These are phyloP conservation scores for Scaptomyza caliginosa DNA, from an alignment of 2,888 invertebrate species.

Conservation along the genomic window DNA sequence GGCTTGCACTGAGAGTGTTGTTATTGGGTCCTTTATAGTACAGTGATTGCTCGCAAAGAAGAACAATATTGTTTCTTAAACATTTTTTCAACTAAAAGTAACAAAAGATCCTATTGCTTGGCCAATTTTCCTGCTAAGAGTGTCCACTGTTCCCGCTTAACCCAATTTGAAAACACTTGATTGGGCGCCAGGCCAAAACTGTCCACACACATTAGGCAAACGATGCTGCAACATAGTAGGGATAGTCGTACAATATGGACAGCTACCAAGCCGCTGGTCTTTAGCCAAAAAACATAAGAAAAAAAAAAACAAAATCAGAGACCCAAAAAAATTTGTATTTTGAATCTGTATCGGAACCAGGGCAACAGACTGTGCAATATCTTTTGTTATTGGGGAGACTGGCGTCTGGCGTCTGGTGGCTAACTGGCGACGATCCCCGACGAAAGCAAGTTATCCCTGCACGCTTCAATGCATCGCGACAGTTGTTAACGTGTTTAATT, in stretches of 20 bases:
- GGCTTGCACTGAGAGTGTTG: conserved; percentile 20
- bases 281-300: conserved; percentile 52
- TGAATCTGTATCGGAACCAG: conserved; percentile 42
- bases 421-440: conserved; percentile 60
- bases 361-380: conserved; percentile 49
- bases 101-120: too few species aligned
- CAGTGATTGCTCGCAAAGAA: background rate
- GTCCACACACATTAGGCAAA: conserved; percentile 69
- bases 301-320: conserved; percentile 29
- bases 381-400: conserved; percentile 21
- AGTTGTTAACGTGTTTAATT: conserved; percentile 80
- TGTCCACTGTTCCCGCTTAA: conserved; percentile 41
- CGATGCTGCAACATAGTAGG: conserved; percentile 24
- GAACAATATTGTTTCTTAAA: background rate
- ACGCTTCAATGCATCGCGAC: conserved; percentile 72
- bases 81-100: background rate
- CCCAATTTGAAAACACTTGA: conserved; percentile 81
- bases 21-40: conserved; percentile 6
- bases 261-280: conserved; percentile 77
- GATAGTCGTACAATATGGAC: conserved; percentile 61
- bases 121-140: background rate
- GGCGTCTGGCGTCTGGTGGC: conserved; percentile 60
- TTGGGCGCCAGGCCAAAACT: conserved; percentile 81
- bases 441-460: conserved; percentile 72
- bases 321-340: conserved; percentile 12